Evolutionary conservation across 2,888 invertebrate species (phyloP), one percentile per base, ranked within the genome.

Genomic region (Theretra japonica): DNA sequence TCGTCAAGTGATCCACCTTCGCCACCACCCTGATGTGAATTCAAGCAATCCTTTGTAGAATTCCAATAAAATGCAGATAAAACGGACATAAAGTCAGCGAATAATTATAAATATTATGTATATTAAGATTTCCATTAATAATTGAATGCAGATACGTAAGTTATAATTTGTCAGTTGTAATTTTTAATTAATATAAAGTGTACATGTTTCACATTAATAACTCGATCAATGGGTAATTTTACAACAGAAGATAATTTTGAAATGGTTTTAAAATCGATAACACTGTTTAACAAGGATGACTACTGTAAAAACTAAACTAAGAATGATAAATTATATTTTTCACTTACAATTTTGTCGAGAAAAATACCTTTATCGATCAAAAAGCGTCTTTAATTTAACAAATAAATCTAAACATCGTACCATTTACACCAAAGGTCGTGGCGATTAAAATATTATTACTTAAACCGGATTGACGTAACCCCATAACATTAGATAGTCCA

Each of bases 1-100:
- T 87, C 86, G 88, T 91, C 90, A 92, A 92, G 91, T 91, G 92
- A 89, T 87, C 86, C 88, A 91, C 92, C 91, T 92, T 91, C 88
- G 88, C 87, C 86, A 84, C 88, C 87, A 87, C 88, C 87, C 85
- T 83, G 80, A 86, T 86, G 84, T 86, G 90, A 88, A 90, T 92
- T 90, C 88, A 92, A 91, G 91, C 92, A 92, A 89, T 89, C 84
- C 83, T 75, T 69, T 76, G 72, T 71, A 88, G 90, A 74, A 86
- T 79, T 87, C 65, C 77, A 15, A 11, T 77, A 79, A 75, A 30
- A 53, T 71, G 17, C n/a, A 79, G 74, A 81, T 75, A 73, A 76
- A 76, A 41, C 57, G 17, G 41, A 41, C 53, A 56, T 1, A 41
- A 60, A 59, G 6, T 15, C 4, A 58, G 4, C 15, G 21, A 15